Evolutionary conservation across 2,113 vertebrate species (phyloP).

Genomic region (Beaufortia kweichowensis): DNA sequence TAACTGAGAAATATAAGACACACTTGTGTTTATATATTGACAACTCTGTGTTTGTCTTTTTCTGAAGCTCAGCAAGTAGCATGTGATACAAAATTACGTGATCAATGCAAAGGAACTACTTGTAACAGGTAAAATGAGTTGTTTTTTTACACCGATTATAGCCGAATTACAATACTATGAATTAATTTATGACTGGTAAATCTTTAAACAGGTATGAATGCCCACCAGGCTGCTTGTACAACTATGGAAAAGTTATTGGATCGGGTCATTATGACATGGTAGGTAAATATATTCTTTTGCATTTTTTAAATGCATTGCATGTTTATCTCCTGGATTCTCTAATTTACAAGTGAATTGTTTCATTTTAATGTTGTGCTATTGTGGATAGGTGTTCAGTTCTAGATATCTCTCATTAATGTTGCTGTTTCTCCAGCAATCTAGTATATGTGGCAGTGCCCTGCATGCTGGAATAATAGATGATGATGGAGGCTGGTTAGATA

Average conservation of each 20-base stretch:
- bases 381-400: not conserved
- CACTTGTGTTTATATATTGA: not conserved
- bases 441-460: slow-evolving; percentile 89
- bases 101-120: slow-evolving; percentile 96
- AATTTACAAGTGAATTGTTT: not conserved
- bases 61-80: slow-evolving; percentile 88
- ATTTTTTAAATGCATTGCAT: not conserved
- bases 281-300: slow-evolving; percentile 50
- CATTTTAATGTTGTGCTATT: not conserved
- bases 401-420: slow-evolving; percentile 2
- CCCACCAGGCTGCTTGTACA: slow-evolving; percentile 89
- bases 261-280: slow-evolving; percentile 96
- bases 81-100: slow-evolving; percentile 92
- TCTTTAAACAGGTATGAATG: slow-evolving; percentile 86
- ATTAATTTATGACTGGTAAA: not conserved
- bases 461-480: slow-evolving; percentile 93
- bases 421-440: slow-evolving; percentile 87
- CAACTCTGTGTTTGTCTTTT: slow-evolving; percentile 2
- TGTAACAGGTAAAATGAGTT: slow-evolving; percentile 85
- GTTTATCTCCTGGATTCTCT: not conserved
- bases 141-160: not conserved
- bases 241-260: slow-evolving; percentile 88
- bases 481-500: slow-evolving; percentile 95
- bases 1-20: not conserved
- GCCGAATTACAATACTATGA: not conserved